A percentile compares a stretch with the other conserved stretches of the same genome.
phyloP scores from a whole-genome alignment of 2,113 vertebrate genomes.

The Alouatta palliata region DNA sequence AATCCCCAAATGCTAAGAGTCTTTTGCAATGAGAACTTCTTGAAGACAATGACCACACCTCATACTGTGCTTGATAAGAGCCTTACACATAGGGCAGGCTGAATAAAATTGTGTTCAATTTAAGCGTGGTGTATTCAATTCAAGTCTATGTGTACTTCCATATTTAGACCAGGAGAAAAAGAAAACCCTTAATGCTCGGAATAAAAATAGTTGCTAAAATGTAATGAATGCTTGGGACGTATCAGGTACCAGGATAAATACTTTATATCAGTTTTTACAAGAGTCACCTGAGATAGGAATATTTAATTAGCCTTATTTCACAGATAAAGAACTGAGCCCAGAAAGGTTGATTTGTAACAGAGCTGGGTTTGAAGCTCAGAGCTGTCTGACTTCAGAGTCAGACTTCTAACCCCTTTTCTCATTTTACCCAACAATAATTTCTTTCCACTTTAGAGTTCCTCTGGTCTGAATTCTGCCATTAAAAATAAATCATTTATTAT shows the following conservation, averaged over 20 bases:
- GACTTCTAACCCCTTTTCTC: neutral
- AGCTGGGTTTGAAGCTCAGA: neutral
- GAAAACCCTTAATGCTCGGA: neutral
- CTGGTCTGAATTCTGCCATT: neutral
- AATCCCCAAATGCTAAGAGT: neutral
- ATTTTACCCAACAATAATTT: neutral
- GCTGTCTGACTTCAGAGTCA: neutral
- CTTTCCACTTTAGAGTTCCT: neutral
- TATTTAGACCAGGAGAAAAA: neutral
- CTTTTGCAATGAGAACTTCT: neutral
- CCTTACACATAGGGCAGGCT: neutral
- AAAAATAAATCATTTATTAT: neutral
- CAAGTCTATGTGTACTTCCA: neutral
- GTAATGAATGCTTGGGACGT: neutral
- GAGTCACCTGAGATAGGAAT: neutral
- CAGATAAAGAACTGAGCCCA: neutral
- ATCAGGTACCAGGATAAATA: neutral
- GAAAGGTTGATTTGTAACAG: neutral
- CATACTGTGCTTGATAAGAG: neutral
- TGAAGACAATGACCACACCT: neutral
- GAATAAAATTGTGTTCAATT: slow-evolving; percentile 5
- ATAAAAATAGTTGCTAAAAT: slow-evolving; percentile 24
- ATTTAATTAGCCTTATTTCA: neutral
- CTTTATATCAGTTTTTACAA: neutral
- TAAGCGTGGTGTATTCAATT: neutral